Evolutionary conservation across 2,797 vertebrate species (phyloP).

Genomic region (Podargus strigoides): DNA sequence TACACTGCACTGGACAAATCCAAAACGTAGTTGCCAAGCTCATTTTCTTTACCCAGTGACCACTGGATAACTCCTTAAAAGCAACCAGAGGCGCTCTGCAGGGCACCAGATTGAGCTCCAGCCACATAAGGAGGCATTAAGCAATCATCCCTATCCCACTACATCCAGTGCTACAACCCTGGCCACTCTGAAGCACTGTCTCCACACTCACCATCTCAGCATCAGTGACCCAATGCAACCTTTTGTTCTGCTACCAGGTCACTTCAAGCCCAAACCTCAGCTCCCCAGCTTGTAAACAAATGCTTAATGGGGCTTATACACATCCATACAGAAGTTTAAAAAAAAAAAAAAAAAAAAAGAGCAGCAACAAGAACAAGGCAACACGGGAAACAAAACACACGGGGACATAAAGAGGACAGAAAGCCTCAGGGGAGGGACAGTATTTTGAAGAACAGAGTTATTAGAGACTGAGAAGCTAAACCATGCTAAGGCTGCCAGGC

Average conservation of each 20-base stretch:
- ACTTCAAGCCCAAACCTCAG: neutral
- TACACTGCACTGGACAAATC: neutral
- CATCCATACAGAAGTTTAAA: neutral
- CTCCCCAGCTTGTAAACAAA: neutral
- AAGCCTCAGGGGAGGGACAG: neutral
- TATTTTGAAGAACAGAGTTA: neutral
- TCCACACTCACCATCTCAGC: neutral
- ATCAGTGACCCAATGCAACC: neutral
- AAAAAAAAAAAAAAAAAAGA: neutral
- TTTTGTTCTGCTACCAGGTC: neutral
- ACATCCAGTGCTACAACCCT: neutral
- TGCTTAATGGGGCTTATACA: neutral
- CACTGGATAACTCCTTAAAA: neutral
- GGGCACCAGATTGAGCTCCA: neutral
- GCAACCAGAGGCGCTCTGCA: neutral
- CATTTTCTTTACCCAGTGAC: neutral
- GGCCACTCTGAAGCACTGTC: neutral
- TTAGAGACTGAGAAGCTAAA: neutral
- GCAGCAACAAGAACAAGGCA: neutral
- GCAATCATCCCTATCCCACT: neutral
- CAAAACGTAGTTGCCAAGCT: neutral
- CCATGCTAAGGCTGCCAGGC: neutral
- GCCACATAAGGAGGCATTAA: neutral
- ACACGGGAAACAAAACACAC: constrained; percentile 23
- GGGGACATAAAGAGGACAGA: constrained; percentile 49